phyloP scores from a whole-genome alignment of 2,888 invertebrate species.

The Ceraclea dissimilis region DNA sequence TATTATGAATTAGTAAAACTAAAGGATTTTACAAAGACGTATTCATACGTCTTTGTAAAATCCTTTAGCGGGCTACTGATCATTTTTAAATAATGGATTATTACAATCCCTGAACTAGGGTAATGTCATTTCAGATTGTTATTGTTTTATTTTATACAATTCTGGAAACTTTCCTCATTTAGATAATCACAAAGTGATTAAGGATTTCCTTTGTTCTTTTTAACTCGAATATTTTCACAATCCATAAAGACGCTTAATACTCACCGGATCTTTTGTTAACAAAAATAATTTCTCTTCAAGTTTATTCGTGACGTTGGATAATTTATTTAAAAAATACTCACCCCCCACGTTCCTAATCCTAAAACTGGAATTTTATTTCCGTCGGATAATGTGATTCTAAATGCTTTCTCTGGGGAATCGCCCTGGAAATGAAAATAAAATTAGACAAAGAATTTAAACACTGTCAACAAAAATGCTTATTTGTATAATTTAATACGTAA shows the following conservation, averaged over 20 bases:
- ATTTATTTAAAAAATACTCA: slow-evolving; percentile 5
- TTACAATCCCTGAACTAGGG: too few relatives aligned
- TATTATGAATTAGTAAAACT: too few relatives aligned
- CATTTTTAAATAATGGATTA: too few relatives aligned
- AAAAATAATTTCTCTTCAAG: not conserved
- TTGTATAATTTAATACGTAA: too few relatives aligned
- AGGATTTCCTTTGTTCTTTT: not conserved
- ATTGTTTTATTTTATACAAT: too few relatives aligned
- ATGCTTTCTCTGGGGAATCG: not conserved
- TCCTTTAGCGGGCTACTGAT: too few relatives aligned
- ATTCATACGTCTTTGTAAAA: too few relatives aligned
- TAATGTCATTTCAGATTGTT: too few relatives aligned
- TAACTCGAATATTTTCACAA: not conserved
- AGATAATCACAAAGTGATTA: not conserved
- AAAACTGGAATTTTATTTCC: slow-evolving; percentile 21
- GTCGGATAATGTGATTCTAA: slow-evolving; percentile 6
- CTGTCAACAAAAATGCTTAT: too few relatives aligned
- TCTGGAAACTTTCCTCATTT: not conserved
- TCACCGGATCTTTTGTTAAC: not conserved
- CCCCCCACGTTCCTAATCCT: slow-evolving; percentile 23
- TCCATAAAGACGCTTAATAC: not conserved
- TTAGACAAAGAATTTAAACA: too few relatives aligned
- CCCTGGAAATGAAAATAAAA: not conserved
- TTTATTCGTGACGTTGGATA: not conserved
- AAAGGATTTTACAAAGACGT: too few relatives aligned